Conservation (phyloP, 2,797 vertebrate species). For the Takifugu rubripes region DNA sequence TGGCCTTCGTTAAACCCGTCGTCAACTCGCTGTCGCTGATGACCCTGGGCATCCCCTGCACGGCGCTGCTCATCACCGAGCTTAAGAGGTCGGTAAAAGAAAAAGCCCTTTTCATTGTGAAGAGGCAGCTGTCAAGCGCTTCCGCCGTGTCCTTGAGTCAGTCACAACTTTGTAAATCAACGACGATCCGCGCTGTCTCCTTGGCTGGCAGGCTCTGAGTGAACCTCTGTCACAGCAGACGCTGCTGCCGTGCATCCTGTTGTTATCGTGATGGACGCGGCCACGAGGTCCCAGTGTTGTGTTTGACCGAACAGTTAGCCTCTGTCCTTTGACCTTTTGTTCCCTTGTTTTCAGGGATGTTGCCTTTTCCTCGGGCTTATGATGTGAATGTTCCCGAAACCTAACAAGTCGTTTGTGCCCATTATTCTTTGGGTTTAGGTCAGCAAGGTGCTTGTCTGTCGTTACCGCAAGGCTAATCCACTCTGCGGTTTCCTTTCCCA, state of each 20-base stretch:
- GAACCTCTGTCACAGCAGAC: neutral
- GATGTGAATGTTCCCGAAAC: slow-evolving; percentile 44
- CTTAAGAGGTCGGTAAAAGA: slow-evolving; percentile 84
- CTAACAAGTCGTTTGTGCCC: slow-evolving; percentile 9
- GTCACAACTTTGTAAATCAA: too few relatives aligned
- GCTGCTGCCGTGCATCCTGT: neutral
- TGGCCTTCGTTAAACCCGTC: slow-evolving; percentile 94
- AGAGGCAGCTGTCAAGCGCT: too few relatives aligned
- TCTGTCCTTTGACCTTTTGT: slow-evolving; percentile 42
- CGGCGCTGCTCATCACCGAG: slow-evolving; percentile 86
- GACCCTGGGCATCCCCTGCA: slow-evolving; percentile 94
- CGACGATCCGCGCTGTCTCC: too few relatives aligned
- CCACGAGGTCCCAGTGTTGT: neutral
- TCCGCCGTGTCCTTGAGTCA: too few relatives aligned
- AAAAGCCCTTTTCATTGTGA: too few relatives aligned
- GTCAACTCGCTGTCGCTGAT: slow-evolving; percentile 95
- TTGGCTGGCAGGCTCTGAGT: too few relatives aligned
- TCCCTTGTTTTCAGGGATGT: slow-evolving; percentile 5
- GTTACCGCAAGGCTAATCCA: slow-evolving; percentile 20
- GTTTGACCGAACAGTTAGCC: slow-evolving; percentile 2
- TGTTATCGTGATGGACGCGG: neutral
- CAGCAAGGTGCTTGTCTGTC: slow-evolving; percentile 22
- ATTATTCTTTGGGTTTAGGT: slow-evolving; percentile 1
- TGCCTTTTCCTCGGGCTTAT: slow-evolving; percentile 10
- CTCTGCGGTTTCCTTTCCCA: slow-evolving; percentile 49